A percentile compares a stretch with the other conserved stretches of the same genome.
These are phyloP conservation scores for Patella pellucida DNA, from an alignment of 2,888 invertebrate species.

Conservation along the genomic window DNA sequence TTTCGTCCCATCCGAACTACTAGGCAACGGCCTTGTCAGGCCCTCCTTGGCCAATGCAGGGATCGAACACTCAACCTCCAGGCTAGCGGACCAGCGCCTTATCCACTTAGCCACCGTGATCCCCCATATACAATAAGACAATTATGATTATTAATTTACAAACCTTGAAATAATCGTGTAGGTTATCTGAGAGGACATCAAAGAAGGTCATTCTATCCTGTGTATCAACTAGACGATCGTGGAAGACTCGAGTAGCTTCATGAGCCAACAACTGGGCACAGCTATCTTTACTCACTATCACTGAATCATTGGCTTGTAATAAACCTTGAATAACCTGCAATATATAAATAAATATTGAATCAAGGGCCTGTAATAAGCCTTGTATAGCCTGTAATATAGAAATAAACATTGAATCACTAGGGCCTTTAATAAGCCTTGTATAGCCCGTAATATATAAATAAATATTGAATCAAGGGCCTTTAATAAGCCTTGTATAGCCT, in stretches of 20 bases:
- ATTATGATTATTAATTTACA: background rate
- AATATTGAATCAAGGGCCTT: constrained; percentile 63
- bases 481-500: constrained; percentile 67
- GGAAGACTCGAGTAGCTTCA: constrained; percentile 69
- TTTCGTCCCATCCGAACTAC: too few species aligned
- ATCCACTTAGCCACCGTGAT: too few species aligned
- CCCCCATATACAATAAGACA: too few species aligned
- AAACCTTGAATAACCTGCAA: constrained; percentile 67
- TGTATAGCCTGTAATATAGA: constrained; percentile 58
- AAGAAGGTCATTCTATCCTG: constrained; percentile 64
- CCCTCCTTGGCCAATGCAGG: too few species aligned
- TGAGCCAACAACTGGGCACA: constrained; percentile 69
- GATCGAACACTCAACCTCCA: too few species aligned
- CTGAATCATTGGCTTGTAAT: constrained; percentile 65
- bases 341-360: constrained; percentile 41
- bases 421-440: constrained; percentile 54
- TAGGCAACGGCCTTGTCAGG: too few species aligned
- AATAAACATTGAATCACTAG: background rate
- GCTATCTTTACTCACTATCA: constrained; percentile 66
- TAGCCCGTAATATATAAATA: constrained; percentile 48
- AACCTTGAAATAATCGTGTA: constrained; percentile 70
- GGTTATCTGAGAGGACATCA: constrained; percentile 64
- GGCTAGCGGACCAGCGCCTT: too few species aligned
- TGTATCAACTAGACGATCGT: constrained; percentile 65
- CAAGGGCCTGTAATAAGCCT: constrained; percentile 67